Evolutionary conservation across 2,888 invertebrate genomes (phyloP), one percentile per base, ranked within the genome.

Genomic region (Macroteleia sp.): DNA sequence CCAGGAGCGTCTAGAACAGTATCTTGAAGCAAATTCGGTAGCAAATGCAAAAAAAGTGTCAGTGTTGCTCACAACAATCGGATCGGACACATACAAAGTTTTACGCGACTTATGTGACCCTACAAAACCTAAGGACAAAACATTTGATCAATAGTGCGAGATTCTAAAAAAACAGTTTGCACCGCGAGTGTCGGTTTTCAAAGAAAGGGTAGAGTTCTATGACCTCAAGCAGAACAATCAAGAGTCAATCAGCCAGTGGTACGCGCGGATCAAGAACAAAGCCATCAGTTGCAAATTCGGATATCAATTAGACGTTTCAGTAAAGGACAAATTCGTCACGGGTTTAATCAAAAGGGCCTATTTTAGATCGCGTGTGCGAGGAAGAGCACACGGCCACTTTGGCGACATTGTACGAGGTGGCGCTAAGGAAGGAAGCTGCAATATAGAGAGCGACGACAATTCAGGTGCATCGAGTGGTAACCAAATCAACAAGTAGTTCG

Each of bases 261-360:
- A 86, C 83, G 86, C 83, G 78, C 22, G 85, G 77, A 59, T 88
- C 79, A 84, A 87, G 82, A 85, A 82, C 81, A 78, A 78, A 30
- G 79, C 78, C 0, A 42, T 56, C 0, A 77, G 39, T 12, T 80
- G 82, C 16, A 79, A 77, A 34, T 83, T 81, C 39, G 81, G 80
- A 6, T 57, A 54, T 5, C 52, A 81, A 25, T 25, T 25, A 9
- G 73, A 76, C 0, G 61, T 82, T 66, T 74, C 62, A 64, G 79
- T 83, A 44, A 86, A 82, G 66, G 83, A 87, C 50, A 77, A 71
- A 54, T 84, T 82, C 44, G 69, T 80, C 17, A 79, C 81, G 0
- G 80, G 80, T n/a, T 19, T 81, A 0, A n/a, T 20, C 25, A 6
- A 70, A 36, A 17, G 62, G 61, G 0, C 66, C 66, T 0, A 62